Percentiles rank a stretch among this genome's conserved stretches.
These are phyloP conservation scores for Marasmarcha lunaedactyla DNA, from an alignment of 2,888 invertebrate species.

Conservation along the genomic window DNA sequence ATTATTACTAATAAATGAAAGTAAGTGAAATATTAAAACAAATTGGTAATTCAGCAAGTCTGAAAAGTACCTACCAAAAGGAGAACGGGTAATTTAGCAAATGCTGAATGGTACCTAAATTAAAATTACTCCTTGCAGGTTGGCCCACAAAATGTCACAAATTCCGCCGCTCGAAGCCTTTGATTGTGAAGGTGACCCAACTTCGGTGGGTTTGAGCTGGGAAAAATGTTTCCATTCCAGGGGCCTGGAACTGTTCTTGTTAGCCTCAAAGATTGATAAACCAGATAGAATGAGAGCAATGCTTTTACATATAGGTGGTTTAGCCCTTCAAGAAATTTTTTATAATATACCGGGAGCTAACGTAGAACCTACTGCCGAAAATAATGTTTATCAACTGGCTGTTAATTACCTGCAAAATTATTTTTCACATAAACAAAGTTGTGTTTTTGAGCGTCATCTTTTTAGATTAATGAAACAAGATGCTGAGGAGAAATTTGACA, in stretches of 20 bases:
- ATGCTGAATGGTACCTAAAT: too few species aligned
- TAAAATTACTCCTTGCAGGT: too few species aligned
- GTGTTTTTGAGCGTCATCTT: conserved; percentile 21
- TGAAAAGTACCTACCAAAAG: too few species aligned
- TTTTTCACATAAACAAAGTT: conserved; percentile 20
- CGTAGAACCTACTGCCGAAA: neutral
- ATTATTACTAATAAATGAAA: too few species aligned
- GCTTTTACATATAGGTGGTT: conserved; percentile 8
- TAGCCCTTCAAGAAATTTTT: conserved; percentile 11
- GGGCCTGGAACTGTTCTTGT: conserved; percentile 3
- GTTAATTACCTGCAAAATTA: conserved; percentile 17
- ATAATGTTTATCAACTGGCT: conserved; percentile 7
- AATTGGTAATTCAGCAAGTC: too few species aligned
- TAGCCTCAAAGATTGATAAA: conserved; percentile 1
- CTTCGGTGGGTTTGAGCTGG: conserved; percentile 9
- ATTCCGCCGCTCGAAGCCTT: conserved; percentile 7
- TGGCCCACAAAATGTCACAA: conserved; percentile 5
- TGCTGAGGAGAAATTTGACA: conserved; percentile 23
- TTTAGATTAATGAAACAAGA: conserved; percentile 23
- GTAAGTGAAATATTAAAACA: too few species aligned
- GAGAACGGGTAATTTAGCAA: too few species aligned
- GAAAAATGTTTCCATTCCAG: conserved; percentile 12
- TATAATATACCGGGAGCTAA: conserved; percentile 10
- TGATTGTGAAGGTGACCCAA: conserved; percentile 12
- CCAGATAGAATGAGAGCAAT: conserved; percentile 5